Conservation (phyloP, 2,113 vertebrate species). For the Lycaon pictus region DNA sequence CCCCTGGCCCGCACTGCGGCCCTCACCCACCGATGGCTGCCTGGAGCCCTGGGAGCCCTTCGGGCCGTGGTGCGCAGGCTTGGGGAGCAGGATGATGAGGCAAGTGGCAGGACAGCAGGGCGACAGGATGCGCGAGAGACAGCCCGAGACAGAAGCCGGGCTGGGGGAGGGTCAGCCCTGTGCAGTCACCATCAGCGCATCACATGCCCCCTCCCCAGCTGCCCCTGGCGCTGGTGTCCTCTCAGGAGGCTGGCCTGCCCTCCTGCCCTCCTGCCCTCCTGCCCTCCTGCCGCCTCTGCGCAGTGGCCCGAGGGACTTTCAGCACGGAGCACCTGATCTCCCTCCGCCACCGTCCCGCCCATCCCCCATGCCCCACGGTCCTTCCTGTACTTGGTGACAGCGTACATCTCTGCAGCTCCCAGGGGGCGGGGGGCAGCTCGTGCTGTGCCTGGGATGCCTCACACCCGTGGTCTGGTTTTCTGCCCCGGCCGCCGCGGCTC, state of each 20-base stretch:
- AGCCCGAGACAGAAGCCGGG: rapidly evolving
- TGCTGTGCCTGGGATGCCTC: not conserved
- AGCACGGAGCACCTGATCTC: not conserved
- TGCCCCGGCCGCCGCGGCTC: not conserved
- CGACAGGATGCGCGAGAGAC: not conserved
- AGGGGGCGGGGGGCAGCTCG: too few species aligned
- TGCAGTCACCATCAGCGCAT: rapidly evolving
- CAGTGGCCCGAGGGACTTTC: not conserved
- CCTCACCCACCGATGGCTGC: rapidly evolving
- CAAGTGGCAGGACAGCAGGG: not conserved
- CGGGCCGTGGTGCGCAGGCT: not conserved
- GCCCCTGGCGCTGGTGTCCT: not conserved
- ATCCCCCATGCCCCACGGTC: rapidly evolving
- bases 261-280: not conserved
- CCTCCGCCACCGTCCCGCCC: rapidly evolving
- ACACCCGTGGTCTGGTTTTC: not conserved
- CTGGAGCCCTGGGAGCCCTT: not conserved
- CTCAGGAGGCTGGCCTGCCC: not conserved
- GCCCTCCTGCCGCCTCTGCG: not conserved
- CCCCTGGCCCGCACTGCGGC: not conserved
- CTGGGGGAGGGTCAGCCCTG: rapidly evolving
- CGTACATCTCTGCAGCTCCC: rapidly evolving
- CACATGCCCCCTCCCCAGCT: rapidly evolving
- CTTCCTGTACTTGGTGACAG: not conserved
- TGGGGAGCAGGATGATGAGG: not conserved